Conservation (phyloP, 1,140 invertebrate genomes). For the Periplaneta americana region DNA sequence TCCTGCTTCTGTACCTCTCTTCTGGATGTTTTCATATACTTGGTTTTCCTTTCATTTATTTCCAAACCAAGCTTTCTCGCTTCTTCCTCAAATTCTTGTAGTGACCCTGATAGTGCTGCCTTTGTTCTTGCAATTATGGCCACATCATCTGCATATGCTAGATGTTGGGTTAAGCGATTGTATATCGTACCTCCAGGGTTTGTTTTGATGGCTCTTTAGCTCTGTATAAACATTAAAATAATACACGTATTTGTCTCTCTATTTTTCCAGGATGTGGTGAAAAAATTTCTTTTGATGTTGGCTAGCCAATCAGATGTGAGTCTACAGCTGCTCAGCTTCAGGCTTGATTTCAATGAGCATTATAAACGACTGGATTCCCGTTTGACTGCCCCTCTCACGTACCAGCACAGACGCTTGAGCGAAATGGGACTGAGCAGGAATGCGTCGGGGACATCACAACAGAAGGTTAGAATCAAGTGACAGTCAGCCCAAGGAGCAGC, state of each 20-base stretch:
- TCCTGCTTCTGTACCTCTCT: no score
- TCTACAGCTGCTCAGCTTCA: slow-evolving; percentile 80
- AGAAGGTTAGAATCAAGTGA: not conserved
- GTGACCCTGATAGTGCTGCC: no score
- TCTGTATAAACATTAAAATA: no score
- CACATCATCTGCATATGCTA: no score
- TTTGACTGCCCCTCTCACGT: slow-evolving; percentile 67
- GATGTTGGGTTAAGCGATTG: no score
- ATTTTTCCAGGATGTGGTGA: slow-evolving; percentile 60
- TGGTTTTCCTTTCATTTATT: no score
- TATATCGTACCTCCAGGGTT: no score
- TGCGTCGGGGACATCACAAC: not conserved
- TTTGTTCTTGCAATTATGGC: no score
- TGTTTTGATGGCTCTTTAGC: no score
- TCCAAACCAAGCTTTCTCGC: no score
- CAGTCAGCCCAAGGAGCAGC: not conserved
- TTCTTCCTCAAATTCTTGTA: no score
- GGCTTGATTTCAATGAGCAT: slow-evolving; percentile 88
- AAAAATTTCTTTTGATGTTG: slow-evolving; percentile 73
- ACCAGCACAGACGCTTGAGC: slow-evolving; percentile 57
- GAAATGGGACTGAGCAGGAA: not conserved
- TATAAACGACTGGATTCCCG: slow-evolving; percentile 74
- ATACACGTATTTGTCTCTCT: slow-evolving; percentile 14
- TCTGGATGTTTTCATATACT: no score
- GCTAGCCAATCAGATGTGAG: slow-evolving; percentile 69